Evolutionary conservation across 1,140 invertebrate genomes (phyloP).

Genomic region (Ptiloglossa arizonensis): DNA sequence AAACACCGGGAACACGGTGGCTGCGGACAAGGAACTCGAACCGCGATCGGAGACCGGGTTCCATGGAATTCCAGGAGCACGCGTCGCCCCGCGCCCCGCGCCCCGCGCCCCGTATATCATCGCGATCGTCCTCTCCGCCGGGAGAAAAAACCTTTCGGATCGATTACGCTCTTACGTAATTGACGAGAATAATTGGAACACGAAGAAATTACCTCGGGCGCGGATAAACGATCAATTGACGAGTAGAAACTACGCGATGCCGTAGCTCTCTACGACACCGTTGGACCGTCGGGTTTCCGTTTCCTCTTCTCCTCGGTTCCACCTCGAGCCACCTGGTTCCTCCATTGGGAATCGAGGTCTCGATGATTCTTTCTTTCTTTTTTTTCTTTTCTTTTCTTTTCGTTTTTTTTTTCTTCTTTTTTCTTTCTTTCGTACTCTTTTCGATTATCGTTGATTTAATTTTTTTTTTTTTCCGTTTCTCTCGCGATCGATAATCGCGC

Average conservation of each 20-base stretch:
- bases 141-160: not conserved
- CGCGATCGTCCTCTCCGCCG: not conserved
- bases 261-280: constrained; percentile 18
- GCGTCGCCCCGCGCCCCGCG: too few relatives aligned
- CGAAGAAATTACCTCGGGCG: constrained; percentile 35
- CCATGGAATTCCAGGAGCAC: not conserved
- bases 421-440: too few relatives aligned
- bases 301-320: constrained; percentile 3
- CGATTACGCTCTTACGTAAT: constrained; percentile 60
- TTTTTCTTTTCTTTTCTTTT: too few relatives aligned
- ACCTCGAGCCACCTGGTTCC: constrained; percentile 2
- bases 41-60: not conserved
- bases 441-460: too few relatives aligned
- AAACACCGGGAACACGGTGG: constrained; percentile 11
- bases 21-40: not conserved
- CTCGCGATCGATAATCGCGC: too few relatives aligned
- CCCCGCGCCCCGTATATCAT: too few relatives aligned
- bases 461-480: too few relatives aligned
- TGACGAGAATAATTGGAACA: constrained; percentile 67
- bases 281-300: constrained; percentile 48
- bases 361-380: too few relatives aligned
- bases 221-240: constrained; percentile 72
- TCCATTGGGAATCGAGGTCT: not conserved
- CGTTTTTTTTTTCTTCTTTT: too few relatives aligned
- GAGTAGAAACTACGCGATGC: constrained; percentile 51